phyloP scores from a whole-genome alignment of 1,140 invertebrate genomes.

The Drosophila insularis region DNA sequence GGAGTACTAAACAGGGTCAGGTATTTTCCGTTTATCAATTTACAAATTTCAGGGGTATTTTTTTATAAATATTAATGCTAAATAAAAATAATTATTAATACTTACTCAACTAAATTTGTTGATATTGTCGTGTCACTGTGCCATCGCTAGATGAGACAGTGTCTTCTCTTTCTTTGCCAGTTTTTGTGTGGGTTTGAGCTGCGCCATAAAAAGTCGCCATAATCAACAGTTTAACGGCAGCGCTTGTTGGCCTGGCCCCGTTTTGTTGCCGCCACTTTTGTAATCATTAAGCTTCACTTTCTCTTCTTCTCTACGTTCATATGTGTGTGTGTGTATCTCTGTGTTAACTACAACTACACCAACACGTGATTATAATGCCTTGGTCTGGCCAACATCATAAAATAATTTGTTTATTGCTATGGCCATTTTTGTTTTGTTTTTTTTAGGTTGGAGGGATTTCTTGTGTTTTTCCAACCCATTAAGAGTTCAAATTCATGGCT shows the following conservation, averaged over 20 bases:
- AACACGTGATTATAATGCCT: background rate
- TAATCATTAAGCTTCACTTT: constrained; percentile 53
- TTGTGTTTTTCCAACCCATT: constrained; percentile 36
- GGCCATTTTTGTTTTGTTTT: constrained; percentile 37
- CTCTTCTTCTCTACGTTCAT: background rate
- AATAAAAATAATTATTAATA: too few relatives aligned
- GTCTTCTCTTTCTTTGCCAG: too few relatives aligned
- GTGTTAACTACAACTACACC: constrained; percentile 19
- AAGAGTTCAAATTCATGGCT: constrained; percentile 70
- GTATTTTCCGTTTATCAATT: constrained; percentile 11
- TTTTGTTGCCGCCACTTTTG: constrained; percentile 62
- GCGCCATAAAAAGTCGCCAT: constrained; percentile 39
- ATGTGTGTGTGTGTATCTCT: background rate
- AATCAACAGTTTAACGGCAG: constrained; percentile 63
- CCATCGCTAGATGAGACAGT: background rate
- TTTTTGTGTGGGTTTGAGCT: constrained; percentile 3
- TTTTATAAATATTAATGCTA: background rate
- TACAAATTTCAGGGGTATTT: background rate
- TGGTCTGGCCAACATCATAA: constrained; percentile 48
- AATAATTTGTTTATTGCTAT: constrained; percentile 77
- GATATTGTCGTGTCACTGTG: background rate
- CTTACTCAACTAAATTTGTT: too few relatives aligned
- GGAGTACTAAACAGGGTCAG: constrained; percentile 7
- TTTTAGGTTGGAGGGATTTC: background rate
- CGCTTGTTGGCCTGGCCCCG: constrained; percentile 53